Evolutionary conservation across 1,140 invertebrate species (phyloP), one percentile per base, ranked within the genome.

Genomic region (Diploscapter pachys): DNA sequence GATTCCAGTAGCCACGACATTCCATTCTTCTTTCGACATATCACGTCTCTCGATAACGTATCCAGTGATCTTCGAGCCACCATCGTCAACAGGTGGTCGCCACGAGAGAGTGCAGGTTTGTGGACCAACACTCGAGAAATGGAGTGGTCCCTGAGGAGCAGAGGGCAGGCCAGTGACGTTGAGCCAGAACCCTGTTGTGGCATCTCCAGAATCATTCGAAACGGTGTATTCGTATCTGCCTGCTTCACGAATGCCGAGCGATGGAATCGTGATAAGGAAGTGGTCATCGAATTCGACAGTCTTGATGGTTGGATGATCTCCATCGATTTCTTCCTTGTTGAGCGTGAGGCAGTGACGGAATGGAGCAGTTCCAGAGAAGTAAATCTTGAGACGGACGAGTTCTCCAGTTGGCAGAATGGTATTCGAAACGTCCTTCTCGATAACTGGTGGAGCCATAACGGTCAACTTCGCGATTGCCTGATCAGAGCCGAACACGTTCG

Each of bases 161-260:
- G 93, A 93, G 2, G 96, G 96, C 4, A 96, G 86, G 88, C 90
- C 94, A 71, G 94, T 97, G 54, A 98, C 93, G 53, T 91, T 91
- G 0, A 96, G 90, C 61, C 90, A 91, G 88, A 96, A 95, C 61
- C 90, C 90, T 55, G 91, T 93, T 52, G 89, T 90, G 3, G 91
- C 91, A 81, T 89, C 91, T 8, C 96, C 96, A 77, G 93, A 95
- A 78, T 93, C 92, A 88, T 99, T 99, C 81, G 91, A 91, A 13
- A 97, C 90, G 5, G 91, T 92, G 31, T 98, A 76, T 86, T 96
- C 96, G 78, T 98, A 89, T 78, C 93, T 92, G 50, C 81, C 85
- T 3, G 91, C 91, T 81, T 95, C 76, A 83, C 87, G 66, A 83
- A 85, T 54, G 84, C 87, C 64, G n/a, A 85, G 64, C 51, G 81